Evolutionary conservation across 2,113 vertebrate species (phyloP).

Genomic region (Mohoua ochrocephala): DNA sequence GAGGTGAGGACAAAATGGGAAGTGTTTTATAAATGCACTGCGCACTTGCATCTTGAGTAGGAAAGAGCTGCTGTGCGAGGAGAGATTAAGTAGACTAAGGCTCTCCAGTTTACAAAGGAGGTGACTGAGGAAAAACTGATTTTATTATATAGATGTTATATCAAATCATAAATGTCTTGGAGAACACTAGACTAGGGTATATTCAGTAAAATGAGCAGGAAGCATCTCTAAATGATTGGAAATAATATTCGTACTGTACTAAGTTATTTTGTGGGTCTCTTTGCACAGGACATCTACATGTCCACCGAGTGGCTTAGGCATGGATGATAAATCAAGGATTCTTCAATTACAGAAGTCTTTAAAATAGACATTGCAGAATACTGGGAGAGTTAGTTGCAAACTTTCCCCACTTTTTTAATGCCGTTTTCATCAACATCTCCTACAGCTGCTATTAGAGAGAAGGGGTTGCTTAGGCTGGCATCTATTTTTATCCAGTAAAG

Average conservation of each 20-base stretch:
- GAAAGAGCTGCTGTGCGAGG: neutral
- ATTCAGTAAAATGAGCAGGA: neutral
- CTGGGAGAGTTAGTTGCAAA: neutral
- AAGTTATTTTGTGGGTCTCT: neutral
- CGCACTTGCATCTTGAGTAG: neutral
- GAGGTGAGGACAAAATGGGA: neutral
- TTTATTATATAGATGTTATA: neutral
- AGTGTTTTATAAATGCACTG: neutral
- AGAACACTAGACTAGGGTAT: neutral
- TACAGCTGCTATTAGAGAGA: neutral
- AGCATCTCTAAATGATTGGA: neutral
- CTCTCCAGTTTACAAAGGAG: neutral
- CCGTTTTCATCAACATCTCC: neutral
- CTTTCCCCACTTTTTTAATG: neutral
- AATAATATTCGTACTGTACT: neutral
- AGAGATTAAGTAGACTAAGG: neutral
- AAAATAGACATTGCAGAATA: neutral
- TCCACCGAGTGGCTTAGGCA: neutral
- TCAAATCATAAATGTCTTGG: neutral
- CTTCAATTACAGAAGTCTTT: neutral
- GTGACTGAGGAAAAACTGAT: neutral
- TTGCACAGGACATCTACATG: neutral
- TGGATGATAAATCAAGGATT: neutral
- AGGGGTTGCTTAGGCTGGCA: neutral
- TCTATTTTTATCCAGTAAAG: neutral